Evolutionary conservation across 1,140 invertebrate species (phyloP).

Genomic region (Drosophila funebris): DNA sequence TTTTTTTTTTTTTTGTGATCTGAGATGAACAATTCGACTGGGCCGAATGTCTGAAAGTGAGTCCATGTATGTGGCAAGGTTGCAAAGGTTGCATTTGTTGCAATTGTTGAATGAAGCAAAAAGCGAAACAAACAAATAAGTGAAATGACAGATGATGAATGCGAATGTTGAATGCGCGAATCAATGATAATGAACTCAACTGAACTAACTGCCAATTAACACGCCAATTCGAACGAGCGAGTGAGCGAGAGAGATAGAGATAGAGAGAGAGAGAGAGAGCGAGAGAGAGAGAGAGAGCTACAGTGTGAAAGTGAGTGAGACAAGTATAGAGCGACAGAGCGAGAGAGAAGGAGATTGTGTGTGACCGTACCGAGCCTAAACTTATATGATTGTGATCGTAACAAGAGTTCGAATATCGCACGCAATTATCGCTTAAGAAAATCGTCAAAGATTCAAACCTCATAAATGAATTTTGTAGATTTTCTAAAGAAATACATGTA

Average conservation of each 20-base stretch:
- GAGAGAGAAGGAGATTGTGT: slow-evolving; percentile 1
- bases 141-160: slow-evolving; percentile 32
- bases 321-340: background rate
- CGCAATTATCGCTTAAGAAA: background rate
- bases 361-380: slow-evolving; percentile 26
- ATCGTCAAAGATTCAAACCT: background rate
- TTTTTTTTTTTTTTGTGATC: background rate
- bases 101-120: slow-evolving; percentile 27
- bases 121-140: slow-evolving; percentile 39
- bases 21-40: slow-evolving; percentile 26
- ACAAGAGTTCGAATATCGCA: background rate
- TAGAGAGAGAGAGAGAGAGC: background rate
- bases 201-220: slow-evolving; percentile 65
- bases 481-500: background rate
- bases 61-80: background rate
- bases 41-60: slow-evolving; percentile 20
- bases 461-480: background rate
- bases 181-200: slow-evolving; percentile 57
- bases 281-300: background rate
- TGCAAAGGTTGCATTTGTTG: background rate
- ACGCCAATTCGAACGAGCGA: slow-evolving; percentile 58
- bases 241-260: background rate
- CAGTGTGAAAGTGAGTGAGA: too few relatives aligned
- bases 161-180: slow-evolving; percentile 26
- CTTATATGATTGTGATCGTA: slow-evolving; percentile 14